These are phyloP conservation scores for Drosophila ohnishii DNA, from an alignment of 1,140 invertebrate genomes.

Conservation along the genomic window DNA sequence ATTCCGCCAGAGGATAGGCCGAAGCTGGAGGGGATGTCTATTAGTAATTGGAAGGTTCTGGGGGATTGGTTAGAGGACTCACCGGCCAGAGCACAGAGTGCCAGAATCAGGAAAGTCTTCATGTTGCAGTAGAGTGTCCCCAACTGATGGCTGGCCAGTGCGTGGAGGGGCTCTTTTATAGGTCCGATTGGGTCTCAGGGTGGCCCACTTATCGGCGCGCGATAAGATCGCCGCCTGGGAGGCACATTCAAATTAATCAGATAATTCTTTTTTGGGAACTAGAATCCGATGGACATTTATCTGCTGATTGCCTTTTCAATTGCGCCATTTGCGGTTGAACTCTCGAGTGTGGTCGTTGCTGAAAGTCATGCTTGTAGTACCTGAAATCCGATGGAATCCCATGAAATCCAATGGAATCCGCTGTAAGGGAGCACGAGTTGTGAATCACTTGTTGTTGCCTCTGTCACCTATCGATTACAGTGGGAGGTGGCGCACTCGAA, in stretches of 20 bases:
- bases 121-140: conserved; percentile 6
- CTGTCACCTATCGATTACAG: conserved; percentile 28
- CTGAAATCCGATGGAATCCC: background rate
- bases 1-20: conserved; percentile 53
- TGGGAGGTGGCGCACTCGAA: conserved; percentile 3
- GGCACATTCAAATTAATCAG: conserved; percentile 36
- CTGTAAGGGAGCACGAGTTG: background rate
- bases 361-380: background rate
- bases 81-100: conserved; percentile 54
- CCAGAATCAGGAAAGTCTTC: conserved; percentile 33
- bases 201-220: conserved; percentile 18
- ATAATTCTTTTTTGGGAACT: conserved; percentile 17
- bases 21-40: conserved; percentile 29
- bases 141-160: conserved; percentile 22
- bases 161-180: conserved; percentile 23
- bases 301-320: conserved; percentile 45
- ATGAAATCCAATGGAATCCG: background rate
- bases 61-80: background rate
- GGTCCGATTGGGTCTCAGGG: conserved; percentile 2
- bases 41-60: too few species aligned
- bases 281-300: conserved; percentile 13
- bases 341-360: conserved; percentile 5
- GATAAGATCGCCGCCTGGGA: conserved; percentile 33
- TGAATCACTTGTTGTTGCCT: conserved; percentile 4
- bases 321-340: conserved; percentile 7